phyloP scores from a whole-genome alignment of 2,113 vertebrate species.

The Eurystomus gularis region DNA sequence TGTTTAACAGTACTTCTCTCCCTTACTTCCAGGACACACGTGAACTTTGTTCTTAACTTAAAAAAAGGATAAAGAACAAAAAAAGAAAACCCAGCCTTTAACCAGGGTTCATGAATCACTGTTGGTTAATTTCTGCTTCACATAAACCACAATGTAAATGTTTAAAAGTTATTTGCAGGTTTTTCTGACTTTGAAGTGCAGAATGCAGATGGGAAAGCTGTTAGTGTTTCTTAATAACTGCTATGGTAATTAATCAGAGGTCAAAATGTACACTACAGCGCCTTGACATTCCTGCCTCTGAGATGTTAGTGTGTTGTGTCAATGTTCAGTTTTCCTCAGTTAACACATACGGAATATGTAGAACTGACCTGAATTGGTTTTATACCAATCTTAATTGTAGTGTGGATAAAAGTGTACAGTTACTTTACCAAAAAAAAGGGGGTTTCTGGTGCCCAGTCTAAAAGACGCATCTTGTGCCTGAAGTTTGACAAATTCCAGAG shows the following conservation, averaged over 20 bases:
- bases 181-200: background rate
- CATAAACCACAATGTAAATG: background rate
- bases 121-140: background rate
- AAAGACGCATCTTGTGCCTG: background rate
- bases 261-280: background rate
- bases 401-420: background rate
- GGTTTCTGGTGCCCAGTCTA: background rate
- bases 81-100: background rate
- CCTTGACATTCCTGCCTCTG: background rate
- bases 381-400: background rate
- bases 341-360: background rate
- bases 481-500: background rate
- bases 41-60: constrained; percentile 2
- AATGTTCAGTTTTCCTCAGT: background rate
- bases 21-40: background rate
- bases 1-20: background rate
- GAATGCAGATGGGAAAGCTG: background rate
- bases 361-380: background rate
- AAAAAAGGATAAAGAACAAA: no score
- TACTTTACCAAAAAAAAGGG: background rate
- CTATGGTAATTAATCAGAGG: background rate
- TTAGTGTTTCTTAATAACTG: background rate
- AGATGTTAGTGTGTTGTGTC: background rate
- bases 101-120: background rate
- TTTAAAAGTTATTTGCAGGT: background rate